Conservation (phyloP, 2,888 invertebrate genomes). For the Agriopis aurantiaria region DNA sequence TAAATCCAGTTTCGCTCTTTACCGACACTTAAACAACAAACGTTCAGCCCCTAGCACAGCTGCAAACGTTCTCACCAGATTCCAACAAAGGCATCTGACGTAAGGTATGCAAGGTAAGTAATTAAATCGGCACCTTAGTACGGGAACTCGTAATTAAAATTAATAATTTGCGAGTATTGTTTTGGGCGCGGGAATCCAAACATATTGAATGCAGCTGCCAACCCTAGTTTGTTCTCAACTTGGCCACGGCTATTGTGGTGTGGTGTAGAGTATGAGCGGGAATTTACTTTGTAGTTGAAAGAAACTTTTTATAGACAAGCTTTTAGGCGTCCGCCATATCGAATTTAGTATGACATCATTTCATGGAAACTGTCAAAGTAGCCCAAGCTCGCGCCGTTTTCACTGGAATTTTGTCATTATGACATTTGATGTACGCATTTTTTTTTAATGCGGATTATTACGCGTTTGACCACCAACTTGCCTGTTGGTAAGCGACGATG, state of each 20-base stretch:
- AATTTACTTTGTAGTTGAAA: constrained; percentile 23
- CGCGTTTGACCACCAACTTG: too few relatives aligned
- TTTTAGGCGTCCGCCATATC: too few relatives aligned
- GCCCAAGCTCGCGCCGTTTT: too few relatives aligned
- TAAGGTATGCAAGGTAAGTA: constrained; percentile 41
- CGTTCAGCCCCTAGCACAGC: background rate
- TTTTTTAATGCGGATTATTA: too few relatives aligned
- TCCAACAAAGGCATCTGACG: constrained; percentile 26
- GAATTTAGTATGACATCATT: too few relatives aligned
- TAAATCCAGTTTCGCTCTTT: background rate
- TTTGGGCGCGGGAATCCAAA: constrained; percentile 55
- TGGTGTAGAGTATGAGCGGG: constrained; percentile 45
- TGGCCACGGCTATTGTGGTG: constrained; percentile 45
- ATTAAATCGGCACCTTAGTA: constrained; percentile 44
- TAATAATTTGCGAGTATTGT: constrained; percentile 54
- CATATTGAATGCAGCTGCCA: constrained; percentile 68
- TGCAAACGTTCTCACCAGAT: background rate
- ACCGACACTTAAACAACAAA: background rate
- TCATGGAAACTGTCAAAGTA: too few relatives aligned
- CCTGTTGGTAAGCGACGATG: too few relatives aligned
- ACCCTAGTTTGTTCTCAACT: constrained; percentile 63
- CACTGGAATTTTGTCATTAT: too few relatives aligned
- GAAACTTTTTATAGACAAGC: background rate
- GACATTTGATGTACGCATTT: too few relatives aligned
- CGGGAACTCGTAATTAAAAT: constrained; percentile 47